phyloP scores from a whole-genome alignment of 2,113 vertebrate species.

The Jacana jacana region DNA sequence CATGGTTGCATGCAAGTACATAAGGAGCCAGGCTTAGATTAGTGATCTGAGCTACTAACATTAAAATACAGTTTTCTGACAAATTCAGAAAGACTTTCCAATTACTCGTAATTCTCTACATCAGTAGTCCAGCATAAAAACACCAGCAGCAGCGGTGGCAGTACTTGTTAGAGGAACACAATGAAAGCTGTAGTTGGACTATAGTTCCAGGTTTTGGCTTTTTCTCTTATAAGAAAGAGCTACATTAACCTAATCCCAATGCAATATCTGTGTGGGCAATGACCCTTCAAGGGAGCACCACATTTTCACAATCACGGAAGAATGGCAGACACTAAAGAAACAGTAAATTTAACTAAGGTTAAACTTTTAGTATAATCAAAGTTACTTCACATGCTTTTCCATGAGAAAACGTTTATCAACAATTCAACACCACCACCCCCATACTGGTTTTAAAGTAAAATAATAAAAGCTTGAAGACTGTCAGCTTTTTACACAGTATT shows the following conservation, averaged over 20 bases:
- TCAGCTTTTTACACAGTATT: background rate
- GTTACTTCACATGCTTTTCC: background rate
- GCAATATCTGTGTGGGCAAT: background rate
- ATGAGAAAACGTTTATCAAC: background rate
- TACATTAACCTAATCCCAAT: background rate
- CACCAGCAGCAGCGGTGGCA: background rate
- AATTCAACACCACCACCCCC: background rate
- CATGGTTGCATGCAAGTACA: background rate
- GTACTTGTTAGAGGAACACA: conserved; percentile 15
- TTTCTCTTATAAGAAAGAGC: background rate
- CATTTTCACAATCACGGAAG: background rate
- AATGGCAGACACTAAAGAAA: background rate
- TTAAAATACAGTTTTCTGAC: background rate
- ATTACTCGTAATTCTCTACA: background rate
- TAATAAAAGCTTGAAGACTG: background rate
- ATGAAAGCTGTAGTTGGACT: background rate
- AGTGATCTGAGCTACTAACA: background rate
- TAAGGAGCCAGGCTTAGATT: background rate
- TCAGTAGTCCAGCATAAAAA: background rate
- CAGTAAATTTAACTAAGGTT: background rate
- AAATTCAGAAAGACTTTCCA: background rate
- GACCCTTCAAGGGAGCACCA: background rate
- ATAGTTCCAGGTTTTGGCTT: background rate
- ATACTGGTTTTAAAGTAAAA: background rate
- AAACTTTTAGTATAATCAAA: background rate